Evolutionary conservation across 2,888 invertebrate species (phyloP).

Genomic region (Spisula subtruncata): DNA sequence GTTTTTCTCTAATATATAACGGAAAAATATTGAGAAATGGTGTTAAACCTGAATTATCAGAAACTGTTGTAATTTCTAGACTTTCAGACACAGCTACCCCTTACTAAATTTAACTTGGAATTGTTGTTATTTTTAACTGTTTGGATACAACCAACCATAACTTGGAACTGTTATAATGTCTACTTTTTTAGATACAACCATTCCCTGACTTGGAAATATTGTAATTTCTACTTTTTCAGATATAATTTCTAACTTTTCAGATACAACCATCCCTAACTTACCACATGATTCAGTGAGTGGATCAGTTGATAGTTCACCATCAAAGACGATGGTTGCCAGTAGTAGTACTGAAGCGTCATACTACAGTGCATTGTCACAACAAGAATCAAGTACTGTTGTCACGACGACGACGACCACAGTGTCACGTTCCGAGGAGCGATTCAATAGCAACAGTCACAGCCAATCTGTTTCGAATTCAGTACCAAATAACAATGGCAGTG

Average conservation of each 20-base stretch:
- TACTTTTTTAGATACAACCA: slow-evolving; percentile 57
- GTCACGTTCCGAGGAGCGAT: slow-evolving; percentile 39
- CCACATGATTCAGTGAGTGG: slow-evolving; percentile 53
- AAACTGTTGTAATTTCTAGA: neutral
- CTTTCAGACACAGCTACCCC: slow-evolving; percentile 66
- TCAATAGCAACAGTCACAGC: slow-evolving; percentile 38
- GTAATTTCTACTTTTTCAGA: slow-evolving; percentile 54
- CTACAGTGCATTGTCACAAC: slow-evolving; percentile 62
- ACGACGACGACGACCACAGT: neutral
- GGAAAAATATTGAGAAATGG: too few species aligned
- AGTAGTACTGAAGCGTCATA: slow-evolving; percentile 66
- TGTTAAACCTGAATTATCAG: too few species aligned
- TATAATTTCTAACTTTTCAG: slow-evolving; percentile 52
- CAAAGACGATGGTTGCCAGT: slow-evolving; percentile 53
- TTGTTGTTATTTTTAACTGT: too few species aligned
- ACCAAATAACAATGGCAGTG: slow-evolving; percentile 33
- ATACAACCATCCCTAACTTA: slow-evolving; percentile 65
- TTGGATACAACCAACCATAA: slow-evolving; percentile 65
- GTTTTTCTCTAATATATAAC: too few species aligned
- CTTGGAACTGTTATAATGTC: too few species aligned
- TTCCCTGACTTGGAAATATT: slow-evolving; percentile 70
- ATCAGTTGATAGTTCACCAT: slow-evolving; percentile 52
- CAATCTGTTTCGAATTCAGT: neutral
- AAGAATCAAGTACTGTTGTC: neutral
- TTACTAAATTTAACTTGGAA: too few species aligned